Base-by-base conservation (phyloP, 1,140 invertebrate species). In the Drosophila fuyamai region DNA sequence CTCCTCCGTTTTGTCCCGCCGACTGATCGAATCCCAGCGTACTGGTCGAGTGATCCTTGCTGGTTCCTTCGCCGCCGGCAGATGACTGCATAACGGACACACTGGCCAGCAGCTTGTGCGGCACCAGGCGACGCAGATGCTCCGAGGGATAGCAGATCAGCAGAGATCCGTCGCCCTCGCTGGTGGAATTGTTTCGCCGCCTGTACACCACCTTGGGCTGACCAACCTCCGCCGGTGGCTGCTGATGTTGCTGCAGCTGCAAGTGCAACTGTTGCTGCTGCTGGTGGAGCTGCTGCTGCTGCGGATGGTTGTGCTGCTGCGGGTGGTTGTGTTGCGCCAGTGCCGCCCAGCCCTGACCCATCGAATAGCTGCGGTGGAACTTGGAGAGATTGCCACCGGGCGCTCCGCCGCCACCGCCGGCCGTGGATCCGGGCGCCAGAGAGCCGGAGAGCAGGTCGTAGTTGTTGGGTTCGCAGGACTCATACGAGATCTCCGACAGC, bases 71-170 rank as follows among this genome's bases (percentile, higher is more conserved):
- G 44, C 23, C 23, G 23, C 18, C 55, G 48, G 47, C 51, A 44
- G 35, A 40, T 9, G 12, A 23, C 2, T 79, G 72, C 43, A 84
- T 41, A 8, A 88, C 85, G 0, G 80, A 80, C 0, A 82, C 84
- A 14, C 83, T 83, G 36, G 85, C 85, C 43, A 92, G 38, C 48
- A 92, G 54, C 43, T 85, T 60, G 9, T 84, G 77, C 8, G 95
- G 95, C 55, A 96, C 95, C 27, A 96, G 84, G 82, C 95, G 95
- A 62, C 96, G 95, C 68, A 97, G 93, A 29, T 96, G 96, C 40
- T 95, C 94, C 10, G 97, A 98, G 2, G 97, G 97, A 92, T 97
- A 95, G 74, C 96, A 97, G 2, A 97, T 93, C 4, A 97, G 92
- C 4, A 96, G 96, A 29, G 96, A 95, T 13, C 96, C 96, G 36